Evolutionary conservation across 2,888 invertebrate genomes (phyloP), one percentile per base, ranked within the genome.

Genomic region (Parnassius apollo): DNA sequence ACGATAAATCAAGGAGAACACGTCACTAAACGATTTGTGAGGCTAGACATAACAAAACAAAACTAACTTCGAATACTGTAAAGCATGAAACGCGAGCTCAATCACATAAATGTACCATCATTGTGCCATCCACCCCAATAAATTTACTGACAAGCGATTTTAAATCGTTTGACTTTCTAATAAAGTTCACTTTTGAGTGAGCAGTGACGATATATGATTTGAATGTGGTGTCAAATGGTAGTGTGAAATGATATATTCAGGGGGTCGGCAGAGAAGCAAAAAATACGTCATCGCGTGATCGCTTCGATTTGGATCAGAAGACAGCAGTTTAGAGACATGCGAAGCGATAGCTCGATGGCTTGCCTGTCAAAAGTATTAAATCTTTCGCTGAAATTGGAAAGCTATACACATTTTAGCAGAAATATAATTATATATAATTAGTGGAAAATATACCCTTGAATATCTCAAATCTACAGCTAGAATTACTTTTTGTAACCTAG

Each of bases 241-340:
- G 89, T 89, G 89, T 88, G 82, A 88, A 86, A 87, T 86, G 87
- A 86, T 86, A 85, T 86, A 87, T 83, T 78, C 78, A 68, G 70
- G 76, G 81, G 83, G 75, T 71, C 25, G 35, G 46, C 57, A 65
- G 71, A 72, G 69, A 69, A 70, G 74, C 74, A 73, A 73, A 75
- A 18, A 75, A 75, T 76, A 80, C 71, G 75, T 64, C 75, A 56
- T 89, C 75, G 90, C 90, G 89, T 88, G 89, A 72, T 73, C 72
- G 69, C 62, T 75, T 77, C 84, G 78, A 86, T 86, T 86, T 74
- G 79, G 66, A 67, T 67, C 70, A 22, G 55, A 75, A 81, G 78
- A 78, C 80, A 76, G 74, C 72, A 65, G 73, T 76, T 74, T 76
- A 75, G 71, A 42, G 72, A 73, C 87, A 86, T 85, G 87, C 86